Evolutionary conservation across 2,113 vertebrate genomes (phyloP).

Genomic region (Bucco capensis): DNA sequence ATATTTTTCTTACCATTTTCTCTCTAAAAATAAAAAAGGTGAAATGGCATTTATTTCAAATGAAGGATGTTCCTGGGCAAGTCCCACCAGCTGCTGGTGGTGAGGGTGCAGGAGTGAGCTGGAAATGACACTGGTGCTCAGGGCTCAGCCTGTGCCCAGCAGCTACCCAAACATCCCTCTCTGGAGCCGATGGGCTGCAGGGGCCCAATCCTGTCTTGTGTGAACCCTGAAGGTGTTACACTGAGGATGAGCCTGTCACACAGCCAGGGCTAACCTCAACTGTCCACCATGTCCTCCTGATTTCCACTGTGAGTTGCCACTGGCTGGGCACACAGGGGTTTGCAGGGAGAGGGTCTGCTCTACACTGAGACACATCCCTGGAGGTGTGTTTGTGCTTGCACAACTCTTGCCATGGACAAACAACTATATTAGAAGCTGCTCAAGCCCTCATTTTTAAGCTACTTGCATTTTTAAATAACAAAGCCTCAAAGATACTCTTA

Average conservation of each 20-base stretch:
- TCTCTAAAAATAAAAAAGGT: background rate
- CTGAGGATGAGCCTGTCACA: background rate
- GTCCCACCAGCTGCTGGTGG: background rate
- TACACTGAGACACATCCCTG: accelerated
- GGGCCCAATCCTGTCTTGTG: background rate
- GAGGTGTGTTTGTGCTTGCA: background rate
- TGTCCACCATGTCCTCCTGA: background rate
- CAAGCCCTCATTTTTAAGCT: background rate
- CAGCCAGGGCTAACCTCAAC: background rate
- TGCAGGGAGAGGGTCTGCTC: background rate
- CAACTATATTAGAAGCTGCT: background rate
- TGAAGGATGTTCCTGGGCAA: background rate
- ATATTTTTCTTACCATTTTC: background rate
- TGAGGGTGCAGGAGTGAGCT: background rate
- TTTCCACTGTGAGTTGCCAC: accelerated
- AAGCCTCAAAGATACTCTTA: background rate
- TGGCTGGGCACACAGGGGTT: background rate
- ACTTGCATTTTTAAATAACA: background rate
- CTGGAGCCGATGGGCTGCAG: background rate
- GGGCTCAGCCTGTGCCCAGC: background rate
- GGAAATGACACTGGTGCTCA: background rate
- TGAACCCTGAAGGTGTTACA: accelerated
- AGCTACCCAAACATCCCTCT: background rate
- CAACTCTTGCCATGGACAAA: background rate
- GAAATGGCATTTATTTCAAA: background rate